phyloP scores from a whole-genome alignment of 2,113 vertebrate species.

The Salvelinus sp. region DNA sequence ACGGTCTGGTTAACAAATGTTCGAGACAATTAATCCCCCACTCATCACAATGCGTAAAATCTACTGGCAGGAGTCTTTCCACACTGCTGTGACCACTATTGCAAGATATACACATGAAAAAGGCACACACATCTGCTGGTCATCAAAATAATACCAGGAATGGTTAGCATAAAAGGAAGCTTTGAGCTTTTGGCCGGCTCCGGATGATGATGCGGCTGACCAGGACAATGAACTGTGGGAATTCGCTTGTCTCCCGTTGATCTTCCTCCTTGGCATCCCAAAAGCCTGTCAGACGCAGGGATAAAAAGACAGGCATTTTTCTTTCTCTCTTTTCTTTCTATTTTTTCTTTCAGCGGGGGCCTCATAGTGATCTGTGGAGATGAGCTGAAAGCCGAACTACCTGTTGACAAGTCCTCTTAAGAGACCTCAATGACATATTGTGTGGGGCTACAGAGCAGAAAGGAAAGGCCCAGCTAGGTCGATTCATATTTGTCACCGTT shows the following conservation, averaged over 20 bases:
- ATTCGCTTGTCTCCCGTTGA: constrained; percentile 77
- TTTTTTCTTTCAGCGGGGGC: constrained; percentile 58
- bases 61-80: constrained; percentile 64
- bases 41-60: constrained; percentile 59
- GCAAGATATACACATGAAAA: constrained; percentile 43
- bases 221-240: constrained; percentile 81
- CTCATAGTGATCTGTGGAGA: constrained; percentile 65
- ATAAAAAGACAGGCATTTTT: constrained; percentile 75
- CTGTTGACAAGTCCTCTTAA: constrained; percentile 84
- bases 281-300: constrained; percentile 71
- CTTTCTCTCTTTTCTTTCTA: constrained; percentile 59
- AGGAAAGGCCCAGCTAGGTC: neutral
- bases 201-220: constrained; percentile 71
- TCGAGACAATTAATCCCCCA: constrained; percentile 66
- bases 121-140: constrained; percentile 60
- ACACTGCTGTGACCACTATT: constrained; percentile 65
- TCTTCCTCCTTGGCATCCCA: constrained; percentile 69
- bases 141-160: constrained; percentile 73
- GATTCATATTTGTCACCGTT: neutral
- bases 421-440: constrained; percentile 85
- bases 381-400: constrained; percentile 83
- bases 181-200: constrained; percentile 72
- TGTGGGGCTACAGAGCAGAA: constrained; percentile 52
- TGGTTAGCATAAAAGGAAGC: constrained; percentile 79
- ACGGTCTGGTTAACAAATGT: constrained; percentile 66